Conservation (phyloP, 2,113 vertebrate species). For the Protobothrops mucrosquamatus region DNA sequence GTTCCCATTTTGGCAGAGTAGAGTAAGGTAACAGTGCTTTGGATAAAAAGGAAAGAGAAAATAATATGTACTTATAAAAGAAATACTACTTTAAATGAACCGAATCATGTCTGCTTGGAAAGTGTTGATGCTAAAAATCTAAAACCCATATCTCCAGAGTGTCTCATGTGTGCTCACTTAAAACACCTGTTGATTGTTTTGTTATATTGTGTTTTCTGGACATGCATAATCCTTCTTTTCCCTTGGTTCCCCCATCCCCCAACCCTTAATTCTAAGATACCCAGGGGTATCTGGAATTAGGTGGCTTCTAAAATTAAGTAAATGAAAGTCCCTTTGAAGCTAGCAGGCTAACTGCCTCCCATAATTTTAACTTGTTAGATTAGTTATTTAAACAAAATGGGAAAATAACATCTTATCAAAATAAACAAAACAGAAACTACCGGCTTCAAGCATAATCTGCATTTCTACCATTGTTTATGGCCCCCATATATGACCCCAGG, state of each 20-base stretch:
- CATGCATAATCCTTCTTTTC: background rate
- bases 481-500: background rate
- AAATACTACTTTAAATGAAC: background rate
- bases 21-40: background rate
- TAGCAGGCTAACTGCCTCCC: background rate
- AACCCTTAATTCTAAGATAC: background rate
- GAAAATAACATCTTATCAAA: background rate
- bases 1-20: background rate
- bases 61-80: background rate
- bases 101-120: background rate
- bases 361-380: background rate
- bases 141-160: background rate
- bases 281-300: background rate
- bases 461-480: background rate
- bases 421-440: background rate
- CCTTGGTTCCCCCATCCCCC: background rate
- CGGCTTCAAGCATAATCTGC: background rate
- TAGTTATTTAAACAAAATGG: background rate
- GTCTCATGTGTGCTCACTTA: background rate
- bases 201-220: background rate
- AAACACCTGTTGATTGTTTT: background rate
- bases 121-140: background rate
- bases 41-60: background rate
- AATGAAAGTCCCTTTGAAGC: background rate
- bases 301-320: background rate